phyloP scores from a whole-genome alignment of 2,888 invertebrate species.

The Ceraclea dissimilis region DNA sequence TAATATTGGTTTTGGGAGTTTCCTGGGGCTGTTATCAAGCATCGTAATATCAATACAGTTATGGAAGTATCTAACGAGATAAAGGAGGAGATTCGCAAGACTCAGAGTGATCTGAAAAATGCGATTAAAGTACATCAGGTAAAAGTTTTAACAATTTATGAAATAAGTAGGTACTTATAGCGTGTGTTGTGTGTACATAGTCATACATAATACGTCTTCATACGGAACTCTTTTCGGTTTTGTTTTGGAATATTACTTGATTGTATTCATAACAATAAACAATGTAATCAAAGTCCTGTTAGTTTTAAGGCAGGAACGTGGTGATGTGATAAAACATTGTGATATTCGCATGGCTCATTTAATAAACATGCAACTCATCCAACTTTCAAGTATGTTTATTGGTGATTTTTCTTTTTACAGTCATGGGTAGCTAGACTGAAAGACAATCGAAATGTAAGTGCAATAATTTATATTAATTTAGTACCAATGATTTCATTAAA shows the following conservation, averaged over 20 bases:
- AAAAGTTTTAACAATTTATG: slow-evolving; percentile 27
- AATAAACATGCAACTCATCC: too few species aligned
- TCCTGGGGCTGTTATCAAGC: neutral
- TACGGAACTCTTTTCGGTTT: too few species aligned
- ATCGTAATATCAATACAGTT: slow-evolving; percentile 3
- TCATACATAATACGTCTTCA: neutral
- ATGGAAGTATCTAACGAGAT: slow-evolving; percentile 58
- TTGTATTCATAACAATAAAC: too few species aligned
- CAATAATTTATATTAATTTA: slow-evolving; percentile 2
- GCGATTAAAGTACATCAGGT: slow-evolving; percentile 59
- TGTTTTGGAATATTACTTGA: slow-evolving; percentile 17
- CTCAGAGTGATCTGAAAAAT: slow-evolving; percentile 53
- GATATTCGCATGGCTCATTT: too few species aligned
- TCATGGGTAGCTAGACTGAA: slow-evolving; percentile 50
- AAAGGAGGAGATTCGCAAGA: slow-evolving; percentile 53
- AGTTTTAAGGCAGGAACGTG: too few species aligned
- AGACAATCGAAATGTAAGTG: slow-evolving; percentile 49
- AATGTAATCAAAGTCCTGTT: too few species aligned
- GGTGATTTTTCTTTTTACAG: slow-evolving; percentile 33
- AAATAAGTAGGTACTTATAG: too few species aligned
- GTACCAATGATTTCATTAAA: neutral
- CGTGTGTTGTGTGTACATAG: neutral
- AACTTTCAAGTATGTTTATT: slow-evolving; percentile 6
- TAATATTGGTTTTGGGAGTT: neutral
- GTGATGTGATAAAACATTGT: too few species aligned